phyloP scores from a whole-genome alignment of 2,113 vertebrate genomes.

The Vulpes vulpes region DNA sequence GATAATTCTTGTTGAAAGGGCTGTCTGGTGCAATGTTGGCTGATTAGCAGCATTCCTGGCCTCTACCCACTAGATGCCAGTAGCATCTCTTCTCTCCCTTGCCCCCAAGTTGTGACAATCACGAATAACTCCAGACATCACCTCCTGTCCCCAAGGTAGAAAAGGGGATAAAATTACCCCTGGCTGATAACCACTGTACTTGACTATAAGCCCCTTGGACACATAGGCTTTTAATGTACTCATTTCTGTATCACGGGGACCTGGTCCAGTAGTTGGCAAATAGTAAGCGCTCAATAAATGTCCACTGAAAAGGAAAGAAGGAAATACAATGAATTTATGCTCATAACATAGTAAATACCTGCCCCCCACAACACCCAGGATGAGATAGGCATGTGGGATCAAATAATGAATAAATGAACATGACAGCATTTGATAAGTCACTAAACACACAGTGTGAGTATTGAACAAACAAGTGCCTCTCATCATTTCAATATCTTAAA shows the following conservation, averaged over 20 bases:
- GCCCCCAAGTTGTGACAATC: neutral
- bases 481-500: neutral
- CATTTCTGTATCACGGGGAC: neutral
- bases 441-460: neutral
- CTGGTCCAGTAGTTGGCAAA: neutral
- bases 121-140: neutral
- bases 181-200: neutral
- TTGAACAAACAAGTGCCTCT: neutral
- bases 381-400: neutral
- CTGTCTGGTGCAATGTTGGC: neutral
- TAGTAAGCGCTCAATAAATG: slow-evolving; percentile 49
- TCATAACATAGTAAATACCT: neutral
- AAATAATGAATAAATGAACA: neutral
- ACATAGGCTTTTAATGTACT: neutral
- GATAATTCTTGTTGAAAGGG: neutral
- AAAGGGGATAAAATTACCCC: neutral
- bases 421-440: neutral
- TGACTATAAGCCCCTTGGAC: neutral
- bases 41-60: neutral
- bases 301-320: slow-evolving; percentile 26
- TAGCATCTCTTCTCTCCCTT: neutral
- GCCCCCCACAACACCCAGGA: neutral
- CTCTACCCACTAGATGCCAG: slow-evolving; percentile 32
- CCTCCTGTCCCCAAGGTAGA: neutral
- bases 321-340: neutral